Evolutionary conservation across 2,888 invertebrate genomes (phyloP).

Genomic region (Apamea sordens): DNA sequence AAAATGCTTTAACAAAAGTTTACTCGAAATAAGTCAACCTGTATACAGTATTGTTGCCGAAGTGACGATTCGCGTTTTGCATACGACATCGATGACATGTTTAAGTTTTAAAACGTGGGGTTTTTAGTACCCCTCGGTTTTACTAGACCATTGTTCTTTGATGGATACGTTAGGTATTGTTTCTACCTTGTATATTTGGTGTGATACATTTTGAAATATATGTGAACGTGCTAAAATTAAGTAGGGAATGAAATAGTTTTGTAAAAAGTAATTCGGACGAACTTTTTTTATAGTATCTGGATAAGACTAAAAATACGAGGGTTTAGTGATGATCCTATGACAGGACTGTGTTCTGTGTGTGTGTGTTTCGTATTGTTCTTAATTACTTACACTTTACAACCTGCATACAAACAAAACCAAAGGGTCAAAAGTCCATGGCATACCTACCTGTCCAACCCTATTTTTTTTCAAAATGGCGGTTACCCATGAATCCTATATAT

Average conservation of each 20-base stretch:
- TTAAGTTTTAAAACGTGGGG: conserved; percentile 49
- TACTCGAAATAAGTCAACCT: background rate
- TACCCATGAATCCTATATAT: background rate
- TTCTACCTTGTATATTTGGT: background rate
- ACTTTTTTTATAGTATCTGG: background rate
- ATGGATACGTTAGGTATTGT: conserved; percentile 27
- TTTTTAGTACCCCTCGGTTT: conserved; percentile 24
- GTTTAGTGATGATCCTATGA: background rate
- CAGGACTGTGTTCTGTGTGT: background rate
- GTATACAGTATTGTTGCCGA: conserved; percentile 26
- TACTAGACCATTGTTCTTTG: conserved; percentile 36
- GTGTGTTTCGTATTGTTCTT: background rate
- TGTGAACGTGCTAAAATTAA: background rate
- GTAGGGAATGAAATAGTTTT: background rate
- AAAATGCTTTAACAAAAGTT: background rate
- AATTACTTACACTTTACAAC: background rate
- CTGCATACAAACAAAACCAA: background rate
- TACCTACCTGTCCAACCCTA: background rate
- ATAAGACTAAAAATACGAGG: background rate
- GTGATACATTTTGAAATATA: conserved; percentile 7
- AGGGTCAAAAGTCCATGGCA: background rate
- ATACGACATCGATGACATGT: conserved; percentile 53
- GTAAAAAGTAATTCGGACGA: background rate
- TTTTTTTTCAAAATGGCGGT: background rate
- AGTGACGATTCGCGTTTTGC: conserved; percentile 44